A percentile compares a stretch with the other conserved stretches of the same genome.
These are phyloP conservation scores for Psophia crepitans DNA, from an alignment of 2,113 vertebrate genomes.

Conservation along the genomic window DNA sequence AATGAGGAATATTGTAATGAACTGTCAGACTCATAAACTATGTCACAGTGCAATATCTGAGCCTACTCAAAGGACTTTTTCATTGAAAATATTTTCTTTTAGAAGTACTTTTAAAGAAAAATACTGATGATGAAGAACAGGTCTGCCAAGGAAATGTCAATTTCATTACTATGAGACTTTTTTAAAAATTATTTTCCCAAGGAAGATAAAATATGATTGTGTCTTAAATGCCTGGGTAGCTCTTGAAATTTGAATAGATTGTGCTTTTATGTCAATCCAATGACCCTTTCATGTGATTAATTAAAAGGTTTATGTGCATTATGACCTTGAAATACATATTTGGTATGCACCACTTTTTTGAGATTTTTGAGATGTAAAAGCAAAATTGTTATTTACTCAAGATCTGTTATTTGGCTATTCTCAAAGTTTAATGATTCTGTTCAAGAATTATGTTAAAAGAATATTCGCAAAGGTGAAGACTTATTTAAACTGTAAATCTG, in stretches of 20 bases:
- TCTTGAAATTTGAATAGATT: not conserved
- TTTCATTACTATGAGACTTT: not conserved
- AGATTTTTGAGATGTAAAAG: not conserved
- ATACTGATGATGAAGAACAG: not conserved
- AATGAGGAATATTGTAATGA: not conserved
- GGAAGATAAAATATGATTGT: not conserved
- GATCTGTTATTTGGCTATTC: not conserved
- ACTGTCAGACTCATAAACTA: not conserved
- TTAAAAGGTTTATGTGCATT: not conserved
- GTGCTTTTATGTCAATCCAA: not conserved
- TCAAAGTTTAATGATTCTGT: not conserved
- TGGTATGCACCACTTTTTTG: not conserved
- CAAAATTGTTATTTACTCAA: not conserved
- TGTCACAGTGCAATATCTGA: not conserved
- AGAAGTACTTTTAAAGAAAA: not conserved
- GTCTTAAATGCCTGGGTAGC: not conserved
- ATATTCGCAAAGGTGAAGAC: not conserved
- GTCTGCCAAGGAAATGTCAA: not conserved
- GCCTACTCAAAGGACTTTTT: not conserved
- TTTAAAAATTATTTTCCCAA: fast-evolving
- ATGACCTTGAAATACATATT: not conserved
- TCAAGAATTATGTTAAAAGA: not conserved
- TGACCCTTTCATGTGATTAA: not conserved
- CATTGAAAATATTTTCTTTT: not conserved
- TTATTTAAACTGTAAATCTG: not conserved